phyloP scores from a whole-genome alignment of 2,113 vertebrate species.

The Pelusios castaneus region DNA sequence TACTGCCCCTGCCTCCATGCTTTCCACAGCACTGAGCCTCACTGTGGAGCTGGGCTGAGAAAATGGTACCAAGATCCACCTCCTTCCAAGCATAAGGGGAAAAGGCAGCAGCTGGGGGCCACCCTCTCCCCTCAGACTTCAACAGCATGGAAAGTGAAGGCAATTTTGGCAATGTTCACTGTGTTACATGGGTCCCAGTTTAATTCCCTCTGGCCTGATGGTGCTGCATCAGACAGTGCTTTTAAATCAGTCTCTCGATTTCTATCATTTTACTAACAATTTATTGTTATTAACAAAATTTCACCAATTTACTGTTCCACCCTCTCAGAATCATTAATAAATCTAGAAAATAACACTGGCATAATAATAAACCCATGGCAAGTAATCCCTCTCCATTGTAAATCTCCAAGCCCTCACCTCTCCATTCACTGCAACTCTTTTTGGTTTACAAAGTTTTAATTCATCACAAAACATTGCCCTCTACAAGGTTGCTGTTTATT shows the following conservation, averaged over 20 bases:
- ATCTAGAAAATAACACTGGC: not conserved
- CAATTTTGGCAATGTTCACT: not conserved
- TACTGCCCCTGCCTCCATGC: not conserved
- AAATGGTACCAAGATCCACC: not conserved
- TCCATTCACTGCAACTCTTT: not conserved
- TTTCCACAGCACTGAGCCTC: not conserved
- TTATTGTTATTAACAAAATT: not conserved
- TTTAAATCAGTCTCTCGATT: not conserved
- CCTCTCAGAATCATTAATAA: not conserved
- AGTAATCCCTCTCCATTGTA: not conserved
- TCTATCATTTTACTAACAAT: constrained; percentile 19
- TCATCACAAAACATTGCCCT: not conserved
- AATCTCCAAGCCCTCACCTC: too few species aligned
- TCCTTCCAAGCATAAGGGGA: not conserved
- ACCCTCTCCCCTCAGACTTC: not conserved
- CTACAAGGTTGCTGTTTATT: constrained; percentile 6
- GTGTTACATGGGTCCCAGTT: not conserved
- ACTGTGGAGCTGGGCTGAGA: not conserved
- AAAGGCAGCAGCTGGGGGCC: not conserved
- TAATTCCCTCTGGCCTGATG: not conserved
- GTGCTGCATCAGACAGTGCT: not conserved
- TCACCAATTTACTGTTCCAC: not conserved
- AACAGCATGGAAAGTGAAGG: not conserved
- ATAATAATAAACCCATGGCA: not conserved
- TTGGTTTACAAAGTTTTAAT: constrained; percentile 16